Evolutionary conservation across 2,113 vertebrate genomes (phyloP), one percentile per base, ranked within the genome.

Genomic region (Halcyon senegalensis): DNA sequence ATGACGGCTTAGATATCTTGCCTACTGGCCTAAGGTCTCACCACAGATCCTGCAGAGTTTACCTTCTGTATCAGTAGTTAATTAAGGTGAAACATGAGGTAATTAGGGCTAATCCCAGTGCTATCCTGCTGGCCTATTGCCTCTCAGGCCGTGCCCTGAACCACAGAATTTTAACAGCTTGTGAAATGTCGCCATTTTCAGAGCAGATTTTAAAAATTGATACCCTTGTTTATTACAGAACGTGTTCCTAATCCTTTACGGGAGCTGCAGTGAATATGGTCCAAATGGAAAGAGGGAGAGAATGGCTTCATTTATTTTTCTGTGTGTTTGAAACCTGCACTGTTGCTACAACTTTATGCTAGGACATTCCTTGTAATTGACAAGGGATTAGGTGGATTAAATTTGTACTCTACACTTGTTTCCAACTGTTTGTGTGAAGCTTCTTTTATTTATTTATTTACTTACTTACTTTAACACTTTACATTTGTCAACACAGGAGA

Each of bases 21-120:
- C 96, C 94, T 94, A 95, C 86, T 97, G 96, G 97, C 97, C 97
- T 97, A 92, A 93, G 89, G 98, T 98, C 97, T 97, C 23, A 5
- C 85, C 74, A 96, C 97, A 94, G 96, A 97, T 98, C 98, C 97
- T 98, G 94, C 82, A n/a, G 97, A 77, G 84, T 98, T 98, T 98
- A 97, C 97, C 97, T 98, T 98, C 97, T 98, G 97, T 98, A 98
- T 98, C 96, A 97, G 81, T 97, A 98, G 98, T 98, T 98, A 98
- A 98, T 98, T 98, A 98, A 98, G 98, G 98, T 98, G 98, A 98
- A 98, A 98, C 97, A 98, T 97, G 98, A 98, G 97, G 94, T 98
- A 98, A 98, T 98, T 98, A 98, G 94, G 95, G 93, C 95, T 98
- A 98, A 98, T 98, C 98, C 97, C 96, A 75, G 59, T 79, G 94